Evolutionary conservation across 2,113 vertebrate species (phyloP).

Genomic region (Rissa tridactyla): DNA sequence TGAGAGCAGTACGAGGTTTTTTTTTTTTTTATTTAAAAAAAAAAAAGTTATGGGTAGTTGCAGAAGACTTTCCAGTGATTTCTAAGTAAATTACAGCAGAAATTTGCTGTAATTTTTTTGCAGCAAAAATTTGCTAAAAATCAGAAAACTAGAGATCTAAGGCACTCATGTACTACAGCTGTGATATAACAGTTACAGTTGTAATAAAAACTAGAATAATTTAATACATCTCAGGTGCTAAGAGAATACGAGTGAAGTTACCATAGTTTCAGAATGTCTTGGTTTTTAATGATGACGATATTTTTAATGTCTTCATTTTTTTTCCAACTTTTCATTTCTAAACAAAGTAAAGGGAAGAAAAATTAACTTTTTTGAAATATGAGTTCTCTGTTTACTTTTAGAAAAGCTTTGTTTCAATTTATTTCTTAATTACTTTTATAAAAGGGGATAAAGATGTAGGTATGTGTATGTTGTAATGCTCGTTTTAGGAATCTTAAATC

Average conservation of each 20-base stretch:
- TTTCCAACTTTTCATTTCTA: neutral
- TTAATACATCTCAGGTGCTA: neutral
- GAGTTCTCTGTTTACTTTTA: neutral
- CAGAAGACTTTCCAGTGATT: neutral
- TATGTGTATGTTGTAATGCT: neutral
- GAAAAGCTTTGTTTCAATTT: neutral
- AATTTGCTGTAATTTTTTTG: neutral
- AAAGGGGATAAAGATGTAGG: neutral
- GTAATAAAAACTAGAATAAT: neutral
- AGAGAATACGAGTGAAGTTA: neutral
- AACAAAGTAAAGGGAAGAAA: neutral
- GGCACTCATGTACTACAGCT: neutral
- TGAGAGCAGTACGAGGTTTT: neutral
- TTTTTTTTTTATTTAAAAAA: neutral
- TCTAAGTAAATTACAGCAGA: neutral
- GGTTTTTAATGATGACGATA: fast-evolving
- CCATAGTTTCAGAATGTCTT: neutral
- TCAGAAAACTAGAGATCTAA: neutral
- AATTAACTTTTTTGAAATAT: neutral
- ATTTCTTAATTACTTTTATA: neutral
- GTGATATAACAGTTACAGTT: neutral
- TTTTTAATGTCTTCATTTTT: neutral
- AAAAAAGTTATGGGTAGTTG: neutral
- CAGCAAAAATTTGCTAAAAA: neutral
- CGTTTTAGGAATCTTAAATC: constrained; percentile 6